Percentiles rank a stretch among this genome's conserved stretches.
Conservation (phyloP, 2,797 vertebrate species). For the Xerus rutilus region DNA sequence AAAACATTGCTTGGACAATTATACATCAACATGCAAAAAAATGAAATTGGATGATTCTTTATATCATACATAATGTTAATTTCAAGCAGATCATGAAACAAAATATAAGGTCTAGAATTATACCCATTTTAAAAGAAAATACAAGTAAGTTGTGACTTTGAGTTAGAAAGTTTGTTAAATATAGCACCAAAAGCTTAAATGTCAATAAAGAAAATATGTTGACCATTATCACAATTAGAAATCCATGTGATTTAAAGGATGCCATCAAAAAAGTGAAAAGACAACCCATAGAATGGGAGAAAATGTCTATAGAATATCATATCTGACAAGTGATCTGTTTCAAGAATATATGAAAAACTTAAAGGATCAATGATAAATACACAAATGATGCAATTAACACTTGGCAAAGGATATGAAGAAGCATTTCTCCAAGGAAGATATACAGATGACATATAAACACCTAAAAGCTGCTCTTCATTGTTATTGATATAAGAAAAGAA, state of each 20-base stretch:
- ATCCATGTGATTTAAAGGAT: neutral
- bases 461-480: neutral
- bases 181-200: neutral
- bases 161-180: neutral
- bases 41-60: neutral
- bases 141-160: neutral
- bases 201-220: neutral
- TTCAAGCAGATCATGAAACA: neutral
- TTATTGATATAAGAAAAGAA: neutral
- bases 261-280: neutral
- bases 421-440: neutral
- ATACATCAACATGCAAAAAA: neutral
- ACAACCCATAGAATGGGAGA: neutral
- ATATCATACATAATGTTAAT: neutral
- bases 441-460: neutral
- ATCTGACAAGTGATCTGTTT: neutral
- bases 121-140: neutral
- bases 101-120: neutral
- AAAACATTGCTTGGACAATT: neutral
- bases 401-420: neutral
- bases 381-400: neutral
- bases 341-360: neutral
- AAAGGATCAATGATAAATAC: neutral
- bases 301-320: neutral
- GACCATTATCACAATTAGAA: neutral